phyloP scores from a whole-genome alignment of 1,140 invertebrate species.

The Cataglyphis hispanica region DNA sequence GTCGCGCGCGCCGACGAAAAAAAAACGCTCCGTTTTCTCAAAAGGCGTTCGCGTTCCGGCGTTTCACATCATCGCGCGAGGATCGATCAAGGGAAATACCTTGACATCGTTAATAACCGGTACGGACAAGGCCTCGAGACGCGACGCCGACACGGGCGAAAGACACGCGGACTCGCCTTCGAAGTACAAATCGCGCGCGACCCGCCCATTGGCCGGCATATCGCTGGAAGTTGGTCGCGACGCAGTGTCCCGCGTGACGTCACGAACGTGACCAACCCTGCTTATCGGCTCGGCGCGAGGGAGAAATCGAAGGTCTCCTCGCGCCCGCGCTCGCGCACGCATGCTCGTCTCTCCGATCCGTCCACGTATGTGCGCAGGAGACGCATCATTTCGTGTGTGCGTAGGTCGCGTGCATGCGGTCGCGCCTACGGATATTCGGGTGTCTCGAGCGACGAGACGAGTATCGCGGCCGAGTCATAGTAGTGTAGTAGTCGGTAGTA shows the following conservation, averaged over 20 bases:
- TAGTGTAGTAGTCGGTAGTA: not conserved
- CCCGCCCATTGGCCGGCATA: not conserved
- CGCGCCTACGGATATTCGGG: slow-evolving; percentile 37
- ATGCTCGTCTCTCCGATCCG: slow-evolving; percentile 6
- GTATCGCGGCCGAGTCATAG: not conserved
- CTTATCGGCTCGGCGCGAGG: slow-evolving; percentile 21
- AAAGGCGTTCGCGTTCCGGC: slow-evolving; percentile 11
- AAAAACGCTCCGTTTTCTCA: not conserved
- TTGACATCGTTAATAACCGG: slow-evolving; percentile 52
- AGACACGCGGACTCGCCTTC: not conserved
- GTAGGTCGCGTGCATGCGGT: not conserved
- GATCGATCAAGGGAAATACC: slow-evolving; percentile 24
- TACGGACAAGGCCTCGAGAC: slow-evolving; percentile 6
- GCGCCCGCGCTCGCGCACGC: not conserved
- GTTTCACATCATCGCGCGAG: slow-evolving; percentile 14
- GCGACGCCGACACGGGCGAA: not conserved
- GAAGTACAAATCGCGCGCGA: no score
- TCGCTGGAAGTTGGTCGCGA: not conserved
- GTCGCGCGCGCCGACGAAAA: not conserved
- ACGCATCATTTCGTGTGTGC: not conserved
- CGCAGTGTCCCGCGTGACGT: not conserved
- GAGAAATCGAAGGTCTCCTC: slow-evolving; percentile 42
- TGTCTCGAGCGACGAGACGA: slow-evolving; percentile 29
- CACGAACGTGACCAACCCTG: slow-evolving; percentile 44
- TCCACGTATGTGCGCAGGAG: not conserved